phyloP scores from a whole-genome alignment of 2,797 vertebrate species.

The Gallinago nigripennis region DNA sequence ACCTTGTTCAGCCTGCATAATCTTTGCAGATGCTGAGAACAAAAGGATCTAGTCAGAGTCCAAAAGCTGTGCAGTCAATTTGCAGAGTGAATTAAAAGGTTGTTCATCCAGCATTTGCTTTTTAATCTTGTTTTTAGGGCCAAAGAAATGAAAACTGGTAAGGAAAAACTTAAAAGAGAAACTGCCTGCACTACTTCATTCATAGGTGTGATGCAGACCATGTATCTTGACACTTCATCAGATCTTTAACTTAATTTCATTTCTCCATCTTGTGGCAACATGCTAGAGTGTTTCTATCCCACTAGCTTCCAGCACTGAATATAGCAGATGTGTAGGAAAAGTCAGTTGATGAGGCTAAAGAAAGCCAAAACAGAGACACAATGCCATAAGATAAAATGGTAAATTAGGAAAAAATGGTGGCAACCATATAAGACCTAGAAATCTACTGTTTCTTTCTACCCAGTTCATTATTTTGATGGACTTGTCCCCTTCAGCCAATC shows the following conservation, averaged over 20 bases:
- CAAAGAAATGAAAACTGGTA: not conserved
- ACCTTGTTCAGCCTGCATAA: not conserved
- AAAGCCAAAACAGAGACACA: not conserved
- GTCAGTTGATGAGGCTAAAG: not conserved
- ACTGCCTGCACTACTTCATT: not conserved
- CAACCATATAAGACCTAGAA: not conserved
- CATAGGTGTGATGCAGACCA: not conserved
- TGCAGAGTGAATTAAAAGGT: not conserved
- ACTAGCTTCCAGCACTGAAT: not conserved
- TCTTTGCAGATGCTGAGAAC: not conserved
- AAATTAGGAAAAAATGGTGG: not conserved
- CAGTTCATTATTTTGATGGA: not conserved
- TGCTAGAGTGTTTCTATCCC: not conserved
- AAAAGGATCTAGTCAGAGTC: not conserved
- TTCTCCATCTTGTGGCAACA: not conserved
- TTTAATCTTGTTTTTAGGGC: not conserved
- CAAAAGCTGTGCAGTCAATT: not conserved
- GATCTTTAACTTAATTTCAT: not conserved
- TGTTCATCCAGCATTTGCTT: not conserved
- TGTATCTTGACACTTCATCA: not conserved
- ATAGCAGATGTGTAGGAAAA: not conserved
- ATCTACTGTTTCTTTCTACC: accelerated
- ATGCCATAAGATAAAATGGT: not conserved
- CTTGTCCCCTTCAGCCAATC: not conserved
- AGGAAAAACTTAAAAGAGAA: not conserved